phyloP scores from a whole-genome alignment of 1,140 invertebrate species.

The Hylyphantes graminicola region DNA sequence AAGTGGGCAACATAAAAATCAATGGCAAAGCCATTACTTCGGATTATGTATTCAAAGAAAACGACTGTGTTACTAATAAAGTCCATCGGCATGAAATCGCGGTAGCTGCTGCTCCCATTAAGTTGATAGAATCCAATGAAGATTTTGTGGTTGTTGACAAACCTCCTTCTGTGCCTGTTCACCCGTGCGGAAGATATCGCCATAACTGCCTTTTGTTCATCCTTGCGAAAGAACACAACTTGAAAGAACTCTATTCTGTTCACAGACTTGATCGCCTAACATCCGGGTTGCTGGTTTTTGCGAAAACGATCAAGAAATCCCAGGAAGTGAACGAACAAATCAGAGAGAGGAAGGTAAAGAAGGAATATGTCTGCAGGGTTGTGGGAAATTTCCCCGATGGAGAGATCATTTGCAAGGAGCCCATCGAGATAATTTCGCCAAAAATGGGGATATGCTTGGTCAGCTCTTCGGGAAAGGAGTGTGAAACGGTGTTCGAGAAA shows the following conservation, averaged over 20 bases:
- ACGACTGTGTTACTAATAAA: slow-evolving; percentile 93
- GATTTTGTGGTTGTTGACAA: slow-evolving; percentile 99
- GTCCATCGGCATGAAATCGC: slow-evolving; percentile 67
- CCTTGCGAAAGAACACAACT: slow-evolving; percentile 90
- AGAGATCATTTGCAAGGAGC: slow-evolving; percentile 84
- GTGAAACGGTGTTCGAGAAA: slow-evolving; percentile 88
- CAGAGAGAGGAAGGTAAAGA: slow-evolving; percentile 87
- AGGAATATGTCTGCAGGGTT: slow-evolving; percentile 97
- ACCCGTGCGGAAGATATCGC: slow-evolving; percentile 95
- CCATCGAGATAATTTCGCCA: slow-evolving; percentile 93
- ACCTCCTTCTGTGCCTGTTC: slow-evolving; percentile 98
- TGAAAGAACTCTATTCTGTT: slow-evolving; percentile 65
- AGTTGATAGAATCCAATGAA: slow-evolving; percentile 96
- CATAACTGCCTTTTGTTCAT: slow-evolving; percentile 97
- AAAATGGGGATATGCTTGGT: slow-evolving; percentile 96
- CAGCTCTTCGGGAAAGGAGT: slow-evolving; percentile 86
- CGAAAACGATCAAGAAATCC: slow-evolving; percentile 90
- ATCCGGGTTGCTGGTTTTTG: slow-evolving; percentile 88
- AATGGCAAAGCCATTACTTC: slow-evolving; percentile 92
- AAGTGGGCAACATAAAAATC: slow-evolving; percentile 85
- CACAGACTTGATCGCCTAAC: slow-evolving; percentile 74
- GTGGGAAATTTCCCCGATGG: slow-evolving; percentile 95
- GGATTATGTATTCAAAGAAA: slow-evolving; percentile 92
- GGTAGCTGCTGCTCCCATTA: slow-evolving; percentile 81
- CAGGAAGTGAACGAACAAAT: slow-evolving; percentile 95